Conservation (phyloP, 1,140 invertebrate genomes). For the Caerostris extrusa region DNA sequence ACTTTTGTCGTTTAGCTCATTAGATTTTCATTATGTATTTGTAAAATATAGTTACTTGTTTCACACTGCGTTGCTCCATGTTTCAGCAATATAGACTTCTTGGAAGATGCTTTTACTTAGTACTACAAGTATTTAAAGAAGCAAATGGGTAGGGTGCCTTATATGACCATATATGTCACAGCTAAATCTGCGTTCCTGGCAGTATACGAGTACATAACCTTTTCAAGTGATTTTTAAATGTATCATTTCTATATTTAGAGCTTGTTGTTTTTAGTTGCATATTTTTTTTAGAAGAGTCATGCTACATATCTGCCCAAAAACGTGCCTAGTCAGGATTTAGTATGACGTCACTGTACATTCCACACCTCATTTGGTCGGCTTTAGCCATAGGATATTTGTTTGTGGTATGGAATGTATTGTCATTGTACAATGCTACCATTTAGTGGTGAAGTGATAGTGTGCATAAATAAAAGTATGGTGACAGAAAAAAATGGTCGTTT, state of each 20-base stretch:
- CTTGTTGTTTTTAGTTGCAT: conserved; percentile 74
- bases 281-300: conserved; percentile 75
- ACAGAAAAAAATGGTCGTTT: conserved; percentile 52
- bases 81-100: conserved; percentile 37
- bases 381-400: conserved; percentile 54
- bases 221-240: conserved; percentile 58
- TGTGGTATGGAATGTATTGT: conserved; percentile 73
- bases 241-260: conserved; percentile 75
- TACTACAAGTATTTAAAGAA: conserved; percentile 40
- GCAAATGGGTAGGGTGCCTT: conserved; percentile 73
- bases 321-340: conserved; percentile 76
- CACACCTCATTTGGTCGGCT: conserved; percentile 74
- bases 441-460: conserved; percentile 74
- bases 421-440: conserved; percentile 69
- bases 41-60: conserved; percentile 36
- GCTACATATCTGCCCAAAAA: conserved; percentile 77
- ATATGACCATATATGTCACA: conserved; percentile 61
- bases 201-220: conserved; percentile 53
- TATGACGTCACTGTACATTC: conserved; percentile 77
- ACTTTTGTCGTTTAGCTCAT: conserved; percentile 63
- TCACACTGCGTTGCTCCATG: neutral
- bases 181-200: conserved; percentile 69
- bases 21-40: conserved; percentile 41
- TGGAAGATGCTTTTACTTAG: conserved; percentile 56
- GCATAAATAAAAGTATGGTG: conserved; percentile 74